phyloP scores from a whole-genome alignment of 2,113 vertebrate species.

The Macaca mulatta region DNA sequence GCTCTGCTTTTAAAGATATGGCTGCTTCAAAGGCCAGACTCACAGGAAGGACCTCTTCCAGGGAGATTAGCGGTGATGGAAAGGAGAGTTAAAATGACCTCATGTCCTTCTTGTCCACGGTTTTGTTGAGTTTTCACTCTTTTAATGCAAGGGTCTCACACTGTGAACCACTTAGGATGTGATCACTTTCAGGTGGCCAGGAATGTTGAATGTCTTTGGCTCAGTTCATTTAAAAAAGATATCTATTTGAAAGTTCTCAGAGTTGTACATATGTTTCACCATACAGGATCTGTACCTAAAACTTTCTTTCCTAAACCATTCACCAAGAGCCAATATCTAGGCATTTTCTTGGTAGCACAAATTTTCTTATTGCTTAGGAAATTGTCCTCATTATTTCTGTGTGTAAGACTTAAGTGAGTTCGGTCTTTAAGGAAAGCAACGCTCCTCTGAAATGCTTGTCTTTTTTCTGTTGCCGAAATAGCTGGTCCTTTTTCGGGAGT shows the following conservation, averaged over 20 bases:
- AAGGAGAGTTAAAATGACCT: not conserved
- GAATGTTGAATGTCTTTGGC: conserved; percentile 39
- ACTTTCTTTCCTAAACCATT: not conserved
- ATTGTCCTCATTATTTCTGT: not conserved
- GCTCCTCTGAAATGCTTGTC: conserved; percentile 66
- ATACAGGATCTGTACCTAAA: not conserved
- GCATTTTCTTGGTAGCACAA: not conserved
- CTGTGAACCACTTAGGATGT: not conserved
- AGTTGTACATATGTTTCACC: not conserved
- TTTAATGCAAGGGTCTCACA: not conserved
- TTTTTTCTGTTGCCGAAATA: conserved; percentile 89
- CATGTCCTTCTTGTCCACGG: not conserved
- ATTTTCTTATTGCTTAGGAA: not conserved
- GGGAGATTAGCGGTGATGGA: rapidly evolving
- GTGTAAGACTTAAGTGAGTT: not conserved
- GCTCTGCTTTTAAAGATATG: not conserved
- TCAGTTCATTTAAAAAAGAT: not conserved
- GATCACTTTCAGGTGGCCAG: not conserved
- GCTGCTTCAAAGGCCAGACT: conserved; percentile 64
- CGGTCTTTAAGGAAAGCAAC: not conserved
- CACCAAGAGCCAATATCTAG: not conserved
- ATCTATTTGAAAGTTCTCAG: conserved; percentile 26
- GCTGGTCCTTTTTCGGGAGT: conserved; percentile 95
- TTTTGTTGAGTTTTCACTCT: not conserved
- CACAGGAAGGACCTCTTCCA: not conserved